A percentile compares a stretch with the other conserved stretches of the same genome.
Evolutionary conservation across 2,113 vertebrate species (phyloP).

Genomic region (mouse (Mus musculus)): GRCm39 chr5:43014001-43014500

Average conservation of each 20-base stretch:
- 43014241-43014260: not conserved
- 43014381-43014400: not conserved
- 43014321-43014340: not conserved
- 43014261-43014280: not conserved
- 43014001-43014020: no score
- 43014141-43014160: not conserved
- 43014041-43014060: no score
- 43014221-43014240: not conserved
- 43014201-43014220: not conserved
- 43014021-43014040: no score
- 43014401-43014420: not conserved
- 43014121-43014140: not conserved
- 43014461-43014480: no score
- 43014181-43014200: not conserved
- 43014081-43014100: not conserved
- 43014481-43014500: fast-evolving
- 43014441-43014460: not conserved
- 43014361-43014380: not conserved
- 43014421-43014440: not conserved
- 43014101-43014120: not conserved
- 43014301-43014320: not conserved
- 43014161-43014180: not conserved
- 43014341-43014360: not conserved
- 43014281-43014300: not conserved
- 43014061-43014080: no score